Evolutionary conservation across 2,797 vertebrate genomes (phyloP), one percentile per base, ranked within the genome.

Genomic region (Schizopygopsis malacanthus): DNA sequence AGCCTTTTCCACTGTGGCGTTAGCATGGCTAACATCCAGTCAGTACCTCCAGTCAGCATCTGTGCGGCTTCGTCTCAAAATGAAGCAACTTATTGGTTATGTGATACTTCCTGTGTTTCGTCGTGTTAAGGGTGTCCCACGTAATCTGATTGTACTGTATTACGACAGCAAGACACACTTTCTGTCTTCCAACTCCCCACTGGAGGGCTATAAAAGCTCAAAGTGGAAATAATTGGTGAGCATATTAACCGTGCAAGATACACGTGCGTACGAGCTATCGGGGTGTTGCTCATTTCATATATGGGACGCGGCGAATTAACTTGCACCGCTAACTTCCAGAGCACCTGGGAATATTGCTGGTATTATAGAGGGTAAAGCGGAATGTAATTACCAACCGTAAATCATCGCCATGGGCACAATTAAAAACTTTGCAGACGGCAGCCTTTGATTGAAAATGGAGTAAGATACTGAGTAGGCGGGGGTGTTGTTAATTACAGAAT

Each of bases 311-410:
- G 95, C 89, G 95, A 98, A 98, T 98, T 98, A 98, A 97, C 96
- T 97, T 97, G 96, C 95, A 94, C 95, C 93, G 96, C 96, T 98
- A 96, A 97, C 97, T 98, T 95, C 94, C 91, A 94, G 93, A 94
- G 94, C 95, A 95, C 96, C 95, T 96, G 97, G 97, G 97, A 98
- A 97, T 98, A 97, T 94, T 95, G 93, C 92, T 95, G 95, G 95
- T 94, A 95, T 95, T 94, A 95, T 95, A 95, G 96, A 93, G 94
- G 95, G 92, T 93, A 95, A 94, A 88, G 92, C 94, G 94, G 96
- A 99, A 98, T 97, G 97, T 97, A 97, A 99, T 97, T 99, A 98
- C 97, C 97, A 97, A 93, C 96, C 96, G 96, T 97, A 96, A 97
- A 97, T 97, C 98, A 97, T 97, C 97, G 96, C 96, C 97, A 96